Evolutionary conservation across 2,113 vertebrate genomes (phyloP).

Genomic region (Loxodonta africana): DNA sequence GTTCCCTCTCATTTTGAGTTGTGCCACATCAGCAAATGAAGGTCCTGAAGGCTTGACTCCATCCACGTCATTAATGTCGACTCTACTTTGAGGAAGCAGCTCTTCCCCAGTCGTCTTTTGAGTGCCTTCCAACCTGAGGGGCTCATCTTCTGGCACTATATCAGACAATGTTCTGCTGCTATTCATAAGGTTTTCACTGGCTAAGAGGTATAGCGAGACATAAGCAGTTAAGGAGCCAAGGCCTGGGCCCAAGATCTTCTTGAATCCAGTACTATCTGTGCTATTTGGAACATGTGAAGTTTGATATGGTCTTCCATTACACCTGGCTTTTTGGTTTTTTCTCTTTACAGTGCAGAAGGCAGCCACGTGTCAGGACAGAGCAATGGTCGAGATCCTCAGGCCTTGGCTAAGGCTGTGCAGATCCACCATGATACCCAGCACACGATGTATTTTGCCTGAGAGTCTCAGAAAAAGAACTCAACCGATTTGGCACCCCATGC

Average conservation of each 20-base stretch:
- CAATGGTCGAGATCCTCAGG: slow-evolving; percentile 98
- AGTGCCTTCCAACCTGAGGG: no score
- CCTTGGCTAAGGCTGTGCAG: slow-evolving; percentile 98
- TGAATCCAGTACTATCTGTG: slow-evolving; percentile 2
- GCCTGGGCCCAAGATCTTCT: not conserved
- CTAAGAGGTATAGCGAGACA: not conserved
- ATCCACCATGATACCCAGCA: slow-evolving; percentile 99
- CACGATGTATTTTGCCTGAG: slow-evolving; percentile 99
- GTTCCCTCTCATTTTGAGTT: no score
- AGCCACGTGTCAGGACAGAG: slow-evolving; percentile 99
- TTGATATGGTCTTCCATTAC: not conserved
- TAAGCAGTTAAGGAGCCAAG: slow-evolving; percentile 24
- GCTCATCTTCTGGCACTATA: no score
- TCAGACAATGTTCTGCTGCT: no score
- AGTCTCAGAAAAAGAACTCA: slow-evolving; percentile 79
- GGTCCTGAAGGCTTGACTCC: no score
- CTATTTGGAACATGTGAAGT: slow-evolving; percentile 48
- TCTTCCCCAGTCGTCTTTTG: no score
- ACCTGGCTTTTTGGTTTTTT: slow-evolving; percentile 63
- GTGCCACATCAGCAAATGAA: no score
- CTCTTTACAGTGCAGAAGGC: slow-evolving; percentile 94
- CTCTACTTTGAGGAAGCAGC: no score
- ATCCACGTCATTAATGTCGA: no score
- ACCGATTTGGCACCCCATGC: slow-evolving; percentile 77
- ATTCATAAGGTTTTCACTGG: no score